Conservation (phyloP, 2,888 invertebrate species). For the Helicoverpa assulta region DNA sequence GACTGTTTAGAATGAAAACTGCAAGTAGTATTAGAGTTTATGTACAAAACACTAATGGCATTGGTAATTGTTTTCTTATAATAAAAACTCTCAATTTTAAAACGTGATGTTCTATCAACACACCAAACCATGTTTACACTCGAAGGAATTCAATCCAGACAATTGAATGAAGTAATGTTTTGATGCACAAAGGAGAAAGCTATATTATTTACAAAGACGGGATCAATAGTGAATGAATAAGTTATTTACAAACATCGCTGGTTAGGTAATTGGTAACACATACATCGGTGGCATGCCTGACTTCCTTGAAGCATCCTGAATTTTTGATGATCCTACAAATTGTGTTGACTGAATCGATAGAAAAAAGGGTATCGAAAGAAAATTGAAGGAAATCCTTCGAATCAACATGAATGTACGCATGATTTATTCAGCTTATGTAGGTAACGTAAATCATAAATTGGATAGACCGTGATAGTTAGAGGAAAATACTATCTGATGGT, state of each 20-base stretch:
- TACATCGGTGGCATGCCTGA: conserved; percentile 16
- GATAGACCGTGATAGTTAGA: too few species aligned
- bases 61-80: too few species aligned
- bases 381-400: conserved; percentile 41
- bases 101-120: neutral
- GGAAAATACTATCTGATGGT: too few species aligned
- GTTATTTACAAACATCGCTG: conserved; percentile 31
- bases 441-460: neutral
- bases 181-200: conserved; percentile 8
- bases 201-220: conserved; percentile 1
- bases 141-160: conserved; percentile 9
- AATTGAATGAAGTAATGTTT: conserved; percentile 18
- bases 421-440: conserved; percentile 27
- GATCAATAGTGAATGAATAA: conserved; percentile 12
- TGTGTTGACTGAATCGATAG: conserved; percentile 42
- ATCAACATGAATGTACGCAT: conserved; percentile 19
- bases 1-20: too few species aligned
- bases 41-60: too few species aligned
- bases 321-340: conserved; percentile 53
- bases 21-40: too few species aligned
- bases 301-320: conserved; percentile 45
- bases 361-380: conserved; percentile 24
- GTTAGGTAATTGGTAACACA: conserved; percentile 19
- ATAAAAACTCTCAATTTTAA: too few species aligned
- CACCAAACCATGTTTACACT: conserved; percentile 3